phyloP scores from a whole-genome alignment of 2,113 vertebrate species.

The Potamarius usumacintae region DNA sequence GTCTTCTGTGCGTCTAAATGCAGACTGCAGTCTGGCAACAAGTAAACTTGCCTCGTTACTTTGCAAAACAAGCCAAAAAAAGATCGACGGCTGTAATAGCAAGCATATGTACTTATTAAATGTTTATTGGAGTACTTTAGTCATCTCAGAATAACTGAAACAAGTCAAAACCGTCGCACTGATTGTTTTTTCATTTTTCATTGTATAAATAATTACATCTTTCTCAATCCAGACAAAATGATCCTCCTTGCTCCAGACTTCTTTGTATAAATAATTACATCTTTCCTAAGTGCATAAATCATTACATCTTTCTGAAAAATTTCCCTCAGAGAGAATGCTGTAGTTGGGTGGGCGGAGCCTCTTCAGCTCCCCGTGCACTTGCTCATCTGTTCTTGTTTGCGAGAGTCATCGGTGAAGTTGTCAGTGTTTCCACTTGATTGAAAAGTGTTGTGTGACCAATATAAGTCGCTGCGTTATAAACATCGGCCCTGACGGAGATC shows the following conservation, averaged over 20 bases:
- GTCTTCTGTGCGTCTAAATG: not conserved
- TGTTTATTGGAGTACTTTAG: slow-evolving; percentile 14
- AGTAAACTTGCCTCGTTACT: not conserved
- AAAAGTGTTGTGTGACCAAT: slow-evolving; percentile 29
- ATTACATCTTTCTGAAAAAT: slow-evolving; percentile 8
- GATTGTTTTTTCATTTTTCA: slow-evolving; percentile 1
- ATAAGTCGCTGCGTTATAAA: slow-evolving; percentile 28
- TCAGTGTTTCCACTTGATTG: slow-evolving; percentile 23
- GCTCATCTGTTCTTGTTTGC: slow-evolving; percentile 18
- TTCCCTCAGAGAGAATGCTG: not conserved
- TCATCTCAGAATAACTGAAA: not conserved
- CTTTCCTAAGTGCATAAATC: slow-evolving; percentile 12
- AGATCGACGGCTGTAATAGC: not conserved
- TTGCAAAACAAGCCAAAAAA: not conserved
- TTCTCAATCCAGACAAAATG: slow-evolving; percentile 14
- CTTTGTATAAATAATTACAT: slow-evolving; percentile 20
- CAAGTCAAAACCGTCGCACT: not conserved
- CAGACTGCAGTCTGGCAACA: not conserved
- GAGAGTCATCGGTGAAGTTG: slow-evolving; percentile 23
- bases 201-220: slow-evolving; percentile 22
- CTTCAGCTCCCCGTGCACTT: slow-evolving; percentile 10
- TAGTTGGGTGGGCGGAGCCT: not conserved
- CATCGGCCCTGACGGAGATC: slow-evolving; percentile 22
- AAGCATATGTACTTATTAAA: slow-evolving; percentile 11
- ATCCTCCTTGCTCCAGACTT: not conserved